These are phyloP conservation scores for Sarcophaga subvicina DNA, from an alignment of 2,888 invertebrate species.

Conservation along the genomic window DNA sequence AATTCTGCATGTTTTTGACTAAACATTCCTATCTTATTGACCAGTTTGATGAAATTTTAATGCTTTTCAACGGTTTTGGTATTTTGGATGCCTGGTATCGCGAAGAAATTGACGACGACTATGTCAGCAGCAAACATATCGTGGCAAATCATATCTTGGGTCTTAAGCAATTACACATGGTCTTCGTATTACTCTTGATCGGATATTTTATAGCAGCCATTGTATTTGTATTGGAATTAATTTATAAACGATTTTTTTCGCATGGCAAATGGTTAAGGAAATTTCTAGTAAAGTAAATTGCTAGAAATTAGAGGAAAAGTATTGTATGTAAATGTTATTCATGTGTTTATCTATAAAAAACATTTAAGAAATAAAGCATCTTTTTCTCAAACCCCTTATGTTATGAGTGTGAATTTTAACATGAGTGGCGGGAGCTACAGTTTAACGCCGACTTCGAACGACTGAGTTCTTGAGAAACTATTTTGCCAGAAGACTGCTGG, in stretches of 20 bases:
- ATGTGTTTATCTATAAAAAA: no score
- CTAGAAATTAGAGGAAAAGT: no score
- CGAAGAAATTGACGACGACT: slow-evolving; percentile 37
- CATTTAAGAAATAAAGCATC: background rate
- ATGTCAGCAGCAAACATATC: background rate
- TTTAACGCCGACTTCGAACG: no score
- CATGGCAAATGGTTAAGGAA: no score
- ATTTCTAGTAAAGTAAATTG: background rate
- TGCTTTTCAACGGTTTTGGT: slow-evolving; percentile 51
- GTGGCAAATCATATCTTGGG: slow-evolving; percentile 9
- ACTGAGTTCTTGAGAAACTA: no score
- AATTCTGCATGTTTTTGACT: slow-evolving; percentile 67
- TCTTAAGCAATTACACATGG: slow-evolving; percentile 12
- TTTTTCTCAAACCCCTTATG: no score
- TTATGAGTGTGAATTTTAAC: no score
- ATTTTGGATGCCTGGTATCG: slow-evolving; percentile 63
- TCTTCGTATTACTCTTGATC: background rate
- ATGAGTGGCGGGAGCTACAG: no score
- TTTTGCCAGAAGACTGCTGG: no score
- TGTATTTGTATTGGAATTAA: background rate
- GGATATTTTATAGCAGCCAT: background rate
- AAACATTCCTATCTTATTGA: slow-evolving; percentile 68
- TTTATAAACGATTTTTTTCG: background rate
- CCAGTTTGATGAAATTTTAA: slow-evolving; percentile 58
- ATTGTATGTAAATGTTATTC: background rate